These are phyloP conservation scores for Plecotus auritus DNA, from an alignment of 2,113 vertebrate genomes.

Conservation along the genomic window DNA sequence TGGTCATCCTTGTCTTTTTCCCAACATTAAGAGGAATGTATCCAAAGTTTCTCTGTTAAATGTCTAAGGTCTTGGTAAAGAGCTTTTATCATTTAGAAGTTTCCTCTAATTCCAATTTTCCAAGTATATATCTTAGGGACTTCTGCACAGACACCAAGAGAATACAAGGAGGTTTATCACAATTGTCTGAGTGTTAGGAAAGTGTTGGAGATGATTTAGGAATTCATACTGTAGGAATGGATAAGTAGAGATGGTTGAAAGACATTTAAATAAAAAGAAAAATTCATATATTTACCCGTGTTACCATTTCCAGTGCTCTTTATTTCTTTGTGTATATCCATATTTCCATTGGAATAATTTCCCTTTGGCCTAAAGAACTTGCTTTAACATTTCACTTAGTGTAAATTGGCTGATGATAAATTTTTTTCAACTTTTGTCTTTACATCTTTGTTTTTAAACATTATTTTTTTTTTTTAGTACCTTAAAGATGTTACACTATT, in stretches of 20 bases:
- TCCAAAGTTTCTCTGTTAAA: constrained; percentile 4
- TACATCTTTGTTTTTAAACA: constrained; percentile 25
- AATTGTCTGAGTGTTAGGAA: background rate
- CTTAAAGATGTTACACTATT: constrained; percentile 28
- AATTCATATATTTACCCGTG: background rate
- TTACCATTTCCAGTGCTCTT: background rate
- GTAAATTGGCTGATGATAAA: background rate
- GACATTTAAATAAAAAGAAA: background rate
- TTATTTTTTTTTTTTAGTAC: background rate
- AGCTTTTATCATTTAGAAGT: background rate
- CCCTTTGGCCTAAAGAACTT: constrained; percentile 15
- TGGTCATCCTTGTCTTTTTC: background rate
- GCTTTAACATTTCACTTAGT: background rate
- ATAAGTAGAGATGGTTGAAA: background rate
- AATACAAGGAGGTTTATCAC: background rate
- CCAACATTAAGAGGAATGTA: background rate
- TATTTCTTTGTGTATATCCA: background rate
- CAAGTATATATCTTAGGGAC: background rate
- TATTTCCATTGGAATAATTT: constrained; percentile 1
- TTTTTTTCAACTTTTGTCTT: background rate
- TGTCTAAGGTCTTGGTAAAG: background rate
- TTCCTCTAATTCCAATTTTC: background rate
- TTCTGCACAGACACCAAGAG: background rate
- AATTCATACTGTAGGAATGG: background rate
- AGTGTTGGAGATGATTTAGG: background rate